Evolutionary conservation across 2,797 vertebrate species (phyloP).

Genomic region (Oophaga sylvatica): DNA sequence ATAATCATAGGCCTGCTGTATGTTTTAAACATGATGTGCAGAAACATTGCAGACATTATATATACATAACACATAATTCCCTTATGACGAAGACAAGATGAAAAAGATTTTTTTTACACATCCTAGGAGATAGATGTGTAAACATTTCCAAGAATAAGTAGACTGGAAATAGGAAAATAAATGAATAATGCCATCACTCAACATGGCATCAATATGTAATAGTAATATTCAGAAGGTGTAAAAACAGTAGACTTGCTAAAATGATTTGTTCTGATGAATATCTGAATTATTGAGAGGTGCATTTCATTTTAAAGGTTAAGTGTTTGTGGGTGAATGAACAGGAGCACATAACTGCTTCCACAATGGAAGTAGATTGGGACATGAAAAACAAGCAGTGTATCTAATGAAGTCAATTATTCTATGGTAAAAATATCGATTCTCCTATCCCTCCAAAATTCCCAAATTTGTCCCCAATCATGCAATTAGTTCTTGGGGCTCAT

Average conservation of each 20-base stretch:
- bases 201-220: constrained; percentile 16
- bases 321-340: background rate
- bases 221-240: constrained; percentile 1
- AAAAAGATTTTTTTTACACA: background rate
- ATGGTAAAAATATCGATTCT: background rate
- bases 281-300: background rate
- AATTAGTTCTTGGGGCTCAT: background rate
- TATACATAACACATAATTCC: constrained; percentile 55
- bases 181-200: constrained; percentile 4
- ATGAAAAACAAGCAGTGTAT: background rate
- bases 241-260: background rate
- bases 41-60: background rate
- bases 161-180: constrained; percentile 16
- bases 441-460: background rate
- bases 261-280: background rate
- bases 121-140: constrained; percentile 4
- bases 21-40: background rate
- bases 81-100: background rate
- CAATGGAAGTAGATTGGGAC: background rate
- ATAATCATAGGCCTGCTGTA: background rate
- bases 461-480: background rate
- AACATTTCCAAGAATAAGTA: constrained; percentile 31
- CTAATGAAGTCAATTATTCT: background rate
- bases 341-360: background rate
- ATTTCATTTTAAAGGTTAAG: background rate